A percentile compares a stretch with the other conserved stretches of the same genome.
These are phyloP conservation scores for Scaptomyza flava DNA, from an alignment of 2,888 invertebrate genomes.

Conservation along the genomic window DNA sequence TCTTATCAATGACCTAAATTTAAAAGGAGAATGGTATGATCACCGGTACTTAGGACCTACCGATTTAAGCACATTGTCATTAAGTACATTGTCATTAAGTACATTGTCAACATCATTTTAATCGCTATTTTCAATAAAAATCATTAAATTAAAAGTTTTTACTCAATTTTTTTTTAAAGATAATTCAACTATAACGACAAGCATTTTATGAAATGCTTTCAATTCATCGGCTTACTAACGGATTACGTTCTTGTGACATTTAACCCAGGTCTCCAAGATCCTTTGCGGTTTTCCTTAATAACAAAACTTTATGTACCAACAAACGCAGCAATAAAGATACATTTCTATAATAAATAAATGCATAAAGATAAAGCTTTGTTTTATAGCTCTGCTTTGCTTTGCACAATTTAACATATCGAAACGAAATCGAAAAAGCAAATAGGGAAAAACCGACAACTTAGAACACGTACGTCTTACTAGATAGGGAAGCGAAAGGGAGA, in stretches of 20 bases:
- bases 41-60: no score
- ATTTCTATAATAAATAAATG: constrained; percentile 13
- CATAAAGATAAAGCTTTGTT: constrained; percentile 28
- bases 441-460: constrained; percentile 2
- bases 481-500: background rate
- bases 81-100: no score
- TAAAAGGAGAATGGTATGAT: no score
- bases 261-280: background rate
- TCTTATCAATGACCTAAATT: no score
- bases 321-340: constrained; percentile 29
- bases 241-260: background rate
- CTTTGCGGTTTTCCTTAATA: background rate
- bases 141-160: no score
- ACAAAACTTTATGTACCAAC: constrained; percentile 24
- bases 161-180: no score
- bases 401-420: constrained; percentile 6
- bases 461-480: background rate
- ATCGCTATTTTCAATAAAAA: no score
- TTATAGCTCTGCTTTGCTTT: constrained; percentile 7
- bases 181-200: no score
- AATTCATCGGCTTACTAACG: no score
- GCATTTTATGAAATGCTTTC: no score
- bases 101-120: no score
- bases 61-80: no score
- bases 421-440: background rate